Evolutionary conservation across 1,140 invertebrate species (phyloP).

Genomic region (Gryllus bimaculatus): DNA sequence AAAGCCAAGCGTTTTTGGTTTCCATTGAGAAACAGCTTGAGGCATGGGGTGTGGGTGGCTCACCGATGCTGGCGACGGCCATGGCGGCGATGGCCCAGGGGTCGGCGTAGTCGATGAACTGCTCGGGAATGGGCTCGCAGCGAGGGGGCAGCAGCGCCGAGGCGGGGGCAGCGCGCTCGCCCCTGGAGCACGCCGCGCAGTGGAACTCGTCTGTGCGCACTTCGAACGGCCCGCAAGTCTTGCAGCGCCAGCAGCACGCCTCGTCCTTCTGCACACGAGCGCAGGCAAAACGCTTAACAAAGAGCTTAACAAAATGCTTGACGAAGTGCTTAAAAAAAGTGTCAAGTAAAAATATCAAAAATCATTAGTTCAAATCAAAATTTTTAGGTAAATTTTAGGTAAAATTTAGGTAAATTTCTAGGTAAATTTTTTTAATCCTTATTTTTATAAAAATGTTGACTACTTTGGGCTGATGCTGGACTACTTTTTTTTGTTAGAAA

Average conservation of each 20-base stretch:
- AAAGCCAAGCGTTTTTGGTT: no score
- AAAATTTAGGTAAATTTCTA: no score
- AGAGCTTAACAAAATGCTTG: no score
- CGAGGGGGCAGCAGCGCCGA: conserved; percentile 35
- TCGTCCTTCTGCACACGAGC: conserved; percentile 38
- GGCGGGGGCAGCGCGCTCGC: conserved; percentile 42
- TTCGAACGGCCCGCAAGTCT: conserved; percentile 50
- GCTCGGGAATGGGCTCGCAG: conserved; percentile 42
- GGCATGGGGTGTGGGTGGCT: background rate
- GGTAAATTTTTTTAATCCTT: no score
- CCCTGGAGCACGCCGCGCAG: conserved; percentile 45
- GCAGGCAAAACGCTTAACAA: background rate
- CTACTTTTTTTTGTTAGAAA: no score
- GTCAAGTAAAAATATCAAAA: no score
- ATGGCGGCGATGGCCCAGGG: conserved; percentile 48
- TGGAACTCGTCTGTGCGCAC: conserved; percentile 48
- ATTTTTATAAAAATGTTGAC: no score
- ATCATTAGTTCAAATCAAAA: no score
- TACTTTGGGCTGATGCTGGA: no score
- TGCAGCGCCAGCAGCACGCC: conserved; percentile 50
- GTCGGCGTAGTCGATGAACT: conserved; percentile 44
- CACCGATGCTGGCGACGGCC: conserved; percentile 39
- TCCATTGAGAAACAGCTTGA: no score
- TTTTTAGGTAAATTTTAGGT: no score
- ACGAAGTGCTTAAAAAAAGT: no score